Conservation (phyloP, 2,888 invertebrate species). For the Phanerotoma sp. region DNA sequence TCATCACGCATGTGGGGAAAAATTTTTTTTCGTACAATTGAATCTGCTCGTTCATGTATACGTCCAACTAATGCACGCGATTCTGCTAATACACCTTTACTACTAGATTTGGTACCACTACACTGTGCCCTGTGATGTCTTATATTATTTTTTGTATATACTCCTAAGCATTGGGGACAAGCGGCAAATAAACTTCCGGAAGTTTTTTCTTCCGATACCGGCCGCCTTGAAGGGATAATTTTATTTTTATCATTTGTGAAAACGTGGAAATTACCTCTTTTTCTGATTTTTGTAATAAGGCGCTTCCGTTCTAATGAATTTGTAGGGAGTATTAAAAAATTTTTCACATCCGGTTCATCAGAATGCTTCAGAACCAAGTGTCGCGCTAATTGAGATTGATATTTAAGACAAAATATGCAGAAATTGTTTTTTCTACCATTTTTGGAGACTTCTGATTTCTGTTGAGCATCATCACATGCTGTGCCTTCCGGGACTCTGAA, state of each 20-base stretch:
- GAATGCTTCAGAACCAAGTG: no score
- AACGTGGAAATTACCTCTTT: slow-evolving; percentile 23
- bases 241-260: slow-evolving; percentile 14
- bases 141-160: slow-evolving; percentile 28
- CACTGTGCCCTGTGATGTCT: slow-evolving; percentile 30
- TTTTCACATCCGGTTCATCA: no score
- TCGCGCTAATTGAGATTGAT: no score
- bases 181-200: slow-evolving; percentile 24
- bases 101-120: not conserved
- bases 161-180: slow-evolving; percentile 33
- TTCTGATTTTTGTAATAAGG: slow-evolving; percentile 21
- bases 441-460: no score
- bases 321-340: no score
- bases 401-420: no score
- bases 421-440: no score
- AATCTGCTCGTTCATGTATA: slow-evolving; percentile 25
- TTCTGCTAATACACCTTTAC: not conserved
- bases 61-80: slow-evolving; percentile 22
- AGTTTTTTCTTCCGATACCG: slow-evolving; percentile 4
- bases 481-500: no score
- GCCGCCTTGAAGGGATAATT: slow-evolving; percentile 27
- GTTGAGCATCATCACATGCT: no score
- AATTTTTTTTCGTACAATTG: slow-evolving; percentile 14
- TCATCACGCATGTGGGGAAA: slow-evolving; percentile 25
- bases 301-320: slow-evolving; percentile 3